These are phyloP conservation scores for Aphrocallistes beatrix DNA, from an alignment of 37 sponge, comb jelly and placozoan genomes.

Conservation along the genomic window DNA sequence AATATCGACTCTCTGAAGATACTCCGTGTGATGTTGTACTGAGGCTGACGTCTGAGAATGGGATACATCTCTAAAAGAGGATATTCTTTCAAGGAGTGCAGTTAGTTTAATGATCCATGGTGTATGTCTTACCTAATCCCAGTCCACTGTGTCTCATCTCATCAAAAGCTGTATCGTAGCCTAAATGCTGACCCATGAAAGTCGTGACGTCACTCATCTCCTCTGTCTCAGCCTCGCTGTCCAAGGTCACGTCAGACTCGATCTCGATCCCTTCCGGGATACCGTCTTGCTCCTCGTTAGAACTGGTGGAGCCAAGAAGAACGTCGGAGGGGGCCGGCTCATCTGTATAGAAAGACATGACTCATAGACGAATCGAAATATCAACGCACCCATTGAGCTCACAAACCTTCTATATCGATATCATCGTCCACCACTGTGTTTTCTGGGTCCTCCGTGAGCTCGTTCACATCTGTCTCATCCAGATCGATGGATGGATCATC, in stretches of 20 bases:
- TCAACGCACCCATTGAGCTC: neutral
- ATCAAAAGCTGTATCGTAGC: neutral
- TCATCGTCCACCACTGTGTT: slow-evolving; percentile 38
- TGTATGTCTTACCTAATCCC: no score
- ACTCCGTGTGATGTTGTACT: neutral
- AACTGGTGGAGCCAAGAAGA: neutral
- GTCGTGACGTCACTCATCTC: neutral
- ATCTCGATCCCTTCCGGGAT: neutral
- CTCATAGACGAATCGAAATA: neutral
- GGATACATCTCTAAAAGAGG: no score
- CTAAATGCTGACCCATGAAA: neutral
- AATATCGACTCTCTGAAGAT: neutral
- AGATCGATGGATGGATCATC: neutral
- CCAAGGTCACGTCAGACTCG: neutral
- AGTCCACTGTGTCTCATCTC: no score
- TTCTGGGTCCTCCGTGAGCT: slow-evolving; percentile 51
- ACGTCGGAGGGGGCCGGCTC: neutral
- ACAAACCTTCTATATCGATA: slow-evolving; percentile 49
- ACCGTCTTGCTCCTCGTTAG: neutral
- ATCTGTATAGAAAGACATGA: neutral
- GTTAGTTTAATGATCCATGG: no score
- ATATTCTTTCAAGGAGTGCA: no score
- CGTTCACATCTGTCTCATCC: slow-evolving; percentile 30
- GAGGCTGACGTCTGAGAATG: neutral
- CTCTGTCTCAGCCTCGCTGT: slow-evolving; percentile 18